Conservation (phyloP, 2,797 vertebrate species). For the Triplophysa bombifrons region DNA sequence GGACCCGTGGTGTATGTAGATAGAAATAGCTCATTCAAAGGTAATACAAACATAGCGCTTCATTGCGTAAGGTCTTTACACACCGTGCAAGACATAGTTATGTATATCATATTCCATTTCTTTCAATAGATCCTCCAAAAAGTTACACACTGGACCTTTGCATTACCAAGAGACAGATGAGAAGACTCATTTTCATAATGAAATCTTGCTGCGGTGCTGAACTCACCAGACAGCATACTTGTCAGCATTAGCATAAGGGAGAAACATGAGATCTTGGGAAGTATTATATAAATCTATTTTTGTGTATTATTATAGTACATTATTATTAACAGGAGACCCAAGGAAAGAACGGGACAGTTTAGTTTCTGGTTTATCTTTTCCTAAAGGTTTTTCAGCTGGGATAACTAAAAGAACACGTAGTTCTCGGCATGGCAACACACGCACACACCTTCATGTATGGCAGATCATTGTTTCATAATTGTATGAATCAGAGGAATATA, state of each 20-base stretch:
- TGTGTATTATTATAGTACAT: not conserved
- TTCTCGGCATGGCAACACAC: conserved; percentile 10
- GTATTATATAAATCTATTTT: not conserved
- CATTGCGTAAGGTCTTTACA: too few relatives aligned
- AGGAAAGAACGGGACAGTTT: conserved; percentile 4
- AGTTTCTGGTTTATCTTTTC: conserved; percentile 15
- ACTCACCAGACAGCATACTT: not conserved
- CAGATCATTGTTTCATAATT: not conserved
- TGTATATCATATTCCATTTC: too few relatives aligned
- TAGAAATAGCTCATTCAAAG: too few relatives aligned
- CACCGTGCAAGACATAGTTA: too few relatives aligned
- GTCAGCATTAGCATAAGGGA: not conserved
- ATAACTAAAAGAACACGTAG: conserved; percentile 4
- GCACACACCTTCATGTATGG: not conserved
- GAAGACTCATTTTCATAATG: too few relatives aligned
- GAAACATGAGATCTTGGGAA: not conserved
- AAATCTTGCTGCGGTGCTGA: too few relatives aligned
- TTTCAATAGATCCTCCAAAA: too few relatives aligned
- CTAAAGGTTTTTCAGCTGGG: conserved; percentile 15
- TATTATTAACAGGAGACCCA: conserved; percentile 5
- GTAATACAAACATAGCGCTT: too few relatives aligned
- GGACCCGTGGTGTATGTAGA: too few relatives aligned
- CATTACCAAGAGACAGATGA: too few relatives aligned
- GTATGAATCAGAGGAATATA: conserved; percentile 2
- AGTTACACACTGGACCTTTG: too few relatives aligned